Conservation (phyloP, 2,113 vertebrate genomes). For the Lepus americanus region DNA sequence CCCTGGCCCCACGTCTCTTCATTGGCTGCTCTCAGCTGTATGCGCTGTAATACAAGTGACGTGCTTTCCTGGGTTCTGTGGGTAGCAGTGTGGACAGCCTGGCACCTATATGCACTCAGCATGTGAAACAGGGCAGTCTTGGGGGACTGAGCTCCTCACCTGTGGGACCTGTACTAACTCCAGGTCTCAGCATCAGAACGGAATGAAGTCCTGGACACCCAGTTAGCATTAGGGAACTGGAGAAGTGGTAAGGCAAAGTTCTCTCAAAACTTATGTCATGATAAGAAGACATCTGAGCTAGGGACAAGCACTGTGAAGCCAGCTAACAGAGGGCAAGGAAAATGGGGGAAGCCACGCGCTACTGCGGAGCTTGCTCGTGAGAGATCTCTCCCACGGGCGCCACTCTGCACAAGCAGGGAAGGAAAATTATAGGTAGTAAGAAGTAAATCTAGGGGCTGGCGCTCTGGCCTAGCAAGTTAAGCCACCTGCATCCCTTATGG, state of each 20-base stretch:
- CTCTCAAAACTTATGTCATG: background rate
- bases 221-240: background rate
- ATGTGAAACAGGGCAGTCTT: background rate
- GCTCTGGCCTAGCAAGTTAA: too few species aligned
- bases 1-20: background rate
- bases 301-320: background rate
- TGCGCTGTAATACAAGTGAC: background rate
- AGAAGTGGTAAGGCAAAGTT: background rate
- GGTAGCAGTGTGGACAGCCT: background rate
- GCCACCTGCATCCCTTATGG: too few species aligned
- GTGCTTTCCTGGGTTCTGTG: background rate
- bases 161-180: rapidly evolving
- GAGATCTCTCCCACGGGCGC: background rate
- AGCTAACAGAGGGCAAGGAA: background rate
- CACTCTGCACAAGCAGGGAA: background rate
- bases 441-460: background rate
- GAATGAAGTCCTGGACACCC: background rate
- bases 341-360: background rate
- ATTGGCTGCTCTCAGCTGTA: background rate
- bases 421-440: background rate
- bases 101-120: background rate
- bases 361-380: background rate
- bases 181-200: background rate
- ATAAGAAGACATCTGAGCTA: background rate
- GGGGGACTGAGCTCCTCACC: background rate